These are phyloP conservation scores for Neotoxoptera formosana DNA, from an alignment of 1,140 invertebrate species.

Conservation along the genomic window DNA sequence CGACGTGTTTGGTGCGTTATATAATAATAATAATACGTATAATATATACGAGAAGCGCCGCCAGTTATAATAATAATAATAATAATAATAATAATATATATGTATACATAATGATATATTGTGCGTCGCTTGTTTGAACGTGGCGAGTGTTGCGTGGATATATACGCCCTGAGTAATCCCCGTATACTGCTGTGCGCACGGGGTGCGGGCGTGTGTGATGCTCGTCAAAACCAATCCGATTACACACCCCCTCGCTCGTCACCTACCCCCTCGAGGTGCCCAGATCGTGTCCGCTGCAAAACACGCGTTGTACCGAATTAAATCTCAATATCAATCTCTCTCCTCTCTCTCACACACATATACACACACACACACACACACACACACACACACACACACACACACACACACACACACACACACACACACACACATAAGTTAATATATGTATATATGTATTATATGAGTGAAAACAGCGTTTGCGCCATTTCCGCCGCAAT, in stretches of 20 bases:
- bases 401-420: background rate
- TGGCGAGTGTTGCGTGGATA: background rate
- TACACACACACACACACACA: background rate
- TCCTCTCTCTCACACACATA: too few relatives aligned
- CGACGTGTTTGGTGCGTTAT: constrained; percentile 11
- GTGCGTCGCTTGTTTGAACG: background rate
- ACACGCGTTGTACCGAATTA: background rate
- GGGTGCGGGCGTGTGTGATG: background rate
- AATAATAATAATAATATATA: background rate
- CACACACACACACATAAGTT: background rate
- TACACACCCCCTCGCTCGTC: background rate
- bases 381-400: background rate
- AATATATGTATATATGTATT: background rate
- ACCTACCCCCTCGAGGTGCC: background rate
- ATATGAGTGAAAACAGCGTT: background rate
- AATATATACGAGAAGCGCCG: background rate
- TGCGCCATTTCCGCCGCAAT: background rate
- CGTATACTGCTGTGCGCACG: background rate
- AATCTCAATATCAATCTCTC: constrained; percentile 16
- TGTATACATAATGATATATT: background rate
- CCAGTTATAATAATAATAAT: background rate
- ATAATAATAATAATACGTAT: background rate
- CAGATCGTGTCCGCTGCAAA: background rate
- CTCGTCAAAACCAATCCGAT: constrained; percentile 53
- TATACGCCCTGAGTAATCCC: background rate